Evolutionary conservation across 2,113 vertebrate species (phyloP).

Genomic region (Peromyscus leucopus): DNA sequence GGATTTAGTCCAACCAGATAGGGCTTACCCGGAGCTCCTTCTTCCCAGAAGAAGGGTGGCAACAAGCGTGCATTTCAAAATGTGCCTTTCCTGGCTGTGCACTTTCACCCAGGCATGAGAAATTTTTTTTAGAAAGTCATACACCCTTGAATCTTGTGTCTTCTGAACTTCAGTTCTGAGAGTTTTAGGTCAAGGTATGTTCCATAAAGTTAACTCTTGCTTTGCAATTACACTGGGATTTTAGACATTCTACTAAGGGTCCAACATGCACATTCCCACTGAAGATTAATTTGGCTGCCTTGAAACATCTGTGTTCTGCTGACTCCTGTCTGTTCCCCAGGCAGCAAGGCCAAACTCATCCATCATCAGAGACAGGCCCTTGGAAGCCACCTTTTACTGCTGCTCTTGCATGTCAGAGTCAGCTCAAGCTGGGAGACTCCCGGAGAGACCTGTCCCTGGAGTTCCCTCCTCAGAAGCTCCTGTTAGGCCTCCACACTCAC

Average conservation of each 20-base stretch:
- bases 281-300: constrained; percentile 85
- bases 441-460: constrained; percentile 15
- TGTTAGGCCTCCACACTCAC: background rate
- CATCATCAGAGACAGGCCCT: constrained; percentile 86
- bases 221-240: constrained; percentile 79
- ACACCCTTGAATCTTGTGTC: constrained; percentile 74
- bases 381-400: constrained; percentile 82
- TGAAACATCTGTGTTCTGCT: constrained; percentile 86
- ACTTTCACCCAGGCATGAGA: constrained; percentile 30
- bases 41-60: background rate
- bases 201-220: constrained; percentile 83
- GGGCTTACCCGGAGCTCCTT: background rate
- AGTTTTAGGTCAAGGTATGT: constrained; percentile 79
- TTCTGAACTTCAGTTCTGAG: constrained; percentile 77
- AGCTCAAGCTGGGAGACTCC: constrained; percentile 69
- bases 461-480: constrained; percentile 41
- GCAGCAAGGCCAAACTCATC: constrained; percentile 83
- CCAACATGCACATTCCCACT: constrained; percentile 82
- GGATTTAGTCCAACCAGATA: background rate
- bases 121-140: constrained; percentile 80
- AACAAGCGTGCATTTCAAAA: constrained; percentile 74
- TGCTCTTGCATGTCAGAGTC: constrained; percentile 73
- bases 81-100: constrained; percentile 54
- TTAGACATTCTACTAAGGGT: constrained; percentile 82
- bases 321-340: constrained; percentile 82